phyloP scores from a whole-genome alignment of 1,140 invertebrate genomes.

The Drosophila biarmipes region DNA sequence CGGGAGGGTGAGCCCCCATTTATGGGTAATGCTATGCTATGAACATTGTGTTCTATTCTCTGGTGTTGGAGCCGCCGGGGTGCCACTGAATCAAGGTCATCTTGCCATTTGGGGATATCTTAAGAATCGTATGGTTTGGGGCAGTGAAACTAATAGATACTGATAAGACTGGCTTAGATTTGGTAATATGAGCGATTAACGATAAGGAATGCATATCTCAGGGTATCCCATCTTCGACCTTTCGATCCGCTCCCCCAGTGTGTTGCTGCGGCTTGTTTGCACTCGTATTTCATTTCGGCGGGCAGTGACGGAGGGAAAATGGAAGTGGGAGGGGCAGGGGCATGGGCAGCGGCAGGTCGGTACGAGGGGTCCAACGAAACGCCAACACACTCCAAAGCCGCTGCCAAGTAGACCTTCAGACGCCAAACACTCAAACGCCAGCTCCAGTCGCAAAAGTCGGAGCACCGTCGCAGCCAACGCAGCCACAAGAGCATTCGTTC shows the following conservation, averaged over 20 bases:
- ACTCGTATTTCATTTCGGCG: conserved; percentile 70
- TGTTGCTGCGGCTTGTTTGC: conserved; percentile 62
- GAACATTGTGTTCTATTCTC: background rate
- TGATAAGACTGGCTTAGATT: no score
- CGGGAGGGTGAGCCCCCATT: conserved; percentile 1
- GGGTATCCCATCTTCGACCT: conserved; percentile 14
- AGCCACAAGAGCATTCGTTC: conserved; percentile 51
- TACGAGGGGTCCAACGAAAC: conserved; percentile 52
- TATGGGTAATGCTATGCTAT: conserved; percentile 4
- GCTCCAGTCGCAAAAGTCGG: conserved; percentile 36
- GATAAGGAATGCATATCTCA: background rate
- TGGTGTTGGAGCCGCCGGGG: background rate
- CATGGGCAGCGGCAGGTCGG: background rate
- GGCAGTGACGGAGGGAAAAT: conserved; percentile 29
- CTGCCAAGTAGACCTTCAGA: conserved; percentile 81
- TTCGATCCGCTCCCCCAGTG: background rate
- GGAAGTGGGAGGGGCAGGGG: background rate
- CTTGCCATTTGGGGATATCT: background rate
- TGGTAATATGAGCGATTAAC: no score
- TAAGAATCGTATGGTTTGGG: no score
- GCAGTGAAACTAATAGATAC: no score
- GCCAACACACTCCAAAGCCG: conserved; percentile 79
- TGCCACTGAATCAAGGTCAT: conserved; percentile 31
- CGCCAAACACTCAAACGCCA: conserved; percentile 81
- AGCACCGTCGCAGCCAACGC: conserved; percentile 53